These are phyloP conservation scores for Myiotriccus ornatus DNA, from an alignment of 2,797 vertebrate genomes.

Conservation along the genomic window DNA sequence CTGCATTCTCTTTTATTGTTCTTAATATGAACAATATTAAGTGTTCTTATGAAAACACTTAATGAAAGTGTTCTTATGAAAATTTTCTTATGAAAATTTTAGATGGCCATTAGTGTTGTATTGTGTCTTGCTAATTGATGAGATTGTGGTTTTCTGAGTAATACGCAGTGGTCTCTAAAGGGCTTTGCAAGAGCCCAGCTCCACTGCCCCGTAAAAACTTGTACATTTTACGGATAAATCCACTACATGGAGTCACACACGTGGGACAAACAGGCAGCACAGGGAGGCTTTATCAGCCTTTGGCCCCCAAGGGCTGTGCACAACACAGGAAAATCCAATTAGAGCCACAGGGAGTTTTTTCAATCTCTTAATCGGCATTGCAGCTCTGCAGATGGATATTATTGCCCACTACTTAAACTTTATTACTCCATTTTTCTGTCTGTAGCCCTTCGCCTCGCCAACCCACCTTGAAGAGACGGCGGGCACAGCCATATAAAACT, in stretches of 20 bases:
- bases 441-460: slow-evolving; percentile 65
- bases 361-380: slow-evolving; percentile 71
- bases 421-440: slow-evolving; percentile 73
- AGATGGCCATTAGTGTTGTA: neutral
- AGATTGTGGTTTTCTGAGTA: slow-evolving; percentile 15
- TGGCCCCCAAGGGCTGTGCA: slow-evolving; percentile 28
- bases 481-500: slow-evolving; percentile 59
- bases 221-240: slow-evolving; percentile 40
- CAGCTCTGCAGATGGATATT: slow-evolving; percentile 72
- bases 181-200: slow-evolving; percentile 21
- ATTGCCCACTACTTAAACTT: slow-evolving; percentile 73
- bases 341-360: slow-evolving; percentile 68
- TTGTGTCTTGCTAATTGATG: slow-evolving; percentile 24
- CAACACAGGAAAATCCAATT: slow-evolving; percentile 75
- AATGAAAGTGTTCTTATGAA: too few species aligned
- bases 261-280: slow-evolving; percentile 59
- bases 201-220: neutral
- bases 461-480: slow-evolving; percentile 68
- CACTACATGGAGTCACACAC: slow-evolving; percentile 29
- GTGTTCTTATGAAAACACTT: too few species aligned
- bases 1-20: neutral
- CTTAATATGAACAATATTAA: too few species aligned
- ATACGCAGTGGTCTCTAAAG: slow-evolving; percentile 1
- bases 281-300: slow-evolving; percentile 50
- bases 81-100: slow-evolving; percentile 5